These are phyloP conservation scores for Lacanobia wlatinum DNA, from an alignment of 2,888 invertebrate genomes.

Conservation along the genomic window DNA sequence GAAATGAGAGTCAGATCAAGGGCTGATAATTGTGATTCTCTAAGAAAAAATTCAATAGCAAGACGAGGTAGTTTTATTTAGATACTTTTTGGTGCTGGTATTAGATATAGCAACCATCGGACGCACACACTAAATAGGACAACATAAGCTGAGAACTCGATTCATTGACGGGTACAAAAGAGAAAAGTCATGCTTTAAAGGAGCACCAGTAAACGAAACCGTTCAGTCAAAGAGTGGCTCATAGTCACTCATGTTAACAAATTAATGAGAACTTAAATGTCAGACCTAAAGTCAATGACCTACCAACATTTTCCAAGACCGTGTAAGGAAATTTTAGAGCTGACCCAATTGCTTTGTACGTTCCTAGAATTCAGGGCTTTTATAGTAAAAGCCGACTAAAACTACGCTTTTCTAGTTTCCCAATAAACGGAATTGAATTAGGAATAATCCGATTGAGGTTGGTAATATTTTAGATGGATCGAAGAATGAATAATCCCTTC, in stretches of 20 bases:
- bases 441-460: constrained; percentile 23
- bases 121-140: too few relatives aligned
- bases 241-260: not conserved
- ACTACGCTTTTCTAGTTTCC: not conserved
- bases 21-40: too few relatives aligned
- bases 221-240: not conserved
- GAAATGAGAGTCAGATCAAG: not conserved
- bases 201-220: not conserved
- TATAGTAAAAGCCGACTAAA: constrained; percentile 1
- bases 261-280: constrained; percentile 3
- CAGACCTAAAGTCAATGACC: constrained; percentile 2
- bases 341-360: not conserved
- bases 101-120: too few relatives aligned
- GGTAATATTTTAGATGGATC: not conserved
- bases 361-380: not conserved
- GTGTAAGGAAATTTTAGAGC: not conserved
- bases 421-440: constrained; percentile 1
- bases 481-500: not conserved
- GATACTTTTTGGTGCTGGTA: too few relatives aligned
- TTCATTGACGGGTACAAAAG: not conserved
- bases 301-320: not conserved
- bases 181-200: not conserved
- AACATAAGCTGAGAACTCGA: not conserved
- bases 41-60: too few relatives aligned
- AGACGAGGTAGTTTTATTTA: too few relatives aligned